Evolutionary conservation across 2,888 invertebrate species (phyloP).

Genomic region (Cylindroiulus punctatus): DNA sequence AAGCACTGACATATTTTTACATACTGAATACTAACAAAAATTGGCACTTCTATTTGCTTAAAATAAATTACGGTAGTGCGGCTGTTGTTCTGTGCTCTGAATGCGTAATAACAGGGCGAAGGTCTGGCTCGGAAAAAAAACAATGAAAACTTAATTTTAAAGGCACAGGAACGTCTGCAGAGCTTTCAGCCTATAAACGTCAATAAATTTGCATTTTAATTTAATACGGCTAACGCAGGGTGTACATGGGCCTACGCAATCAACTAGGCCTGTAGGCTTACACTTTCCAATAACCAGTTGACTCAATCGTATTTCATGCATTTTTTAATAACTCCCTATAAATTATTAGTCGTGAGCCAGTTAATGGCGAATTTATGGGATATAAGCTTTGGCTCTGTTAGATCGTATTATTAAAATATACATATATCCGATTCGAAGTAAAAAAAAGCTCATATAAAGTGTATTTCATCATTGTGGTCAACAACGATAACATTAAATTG

Average conservation of each 20-base stretch:
- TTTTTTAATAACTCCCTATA: neutral
- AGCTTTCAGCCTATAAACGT: neutral
- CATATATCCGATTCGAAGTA: too few relatives aligned
- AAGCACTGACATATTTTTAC: constrained; percentile 18
- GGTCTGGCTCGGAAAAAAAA: constrained; percentile 1
- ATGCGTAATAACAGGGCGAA: constrained; percentile 1
- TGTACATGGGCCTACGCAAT: neutral
- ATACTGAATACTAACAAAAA: constrained; percentile 18
- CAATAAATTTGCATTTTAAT: constrained; percentile 18
- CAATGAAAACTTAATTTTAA: constrained; percentile 18
- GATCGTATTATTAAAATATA: too few relatives aligned
- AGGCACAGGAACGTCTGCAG: neutral
- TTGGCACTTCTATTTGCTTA: constrained; percentile 18
- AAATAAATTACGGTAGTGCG: constrained; percentile 11
- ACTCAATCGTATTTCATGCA: neutral
- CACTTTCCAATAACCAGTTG: neutral
- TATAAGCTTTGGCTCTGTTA: neutral
- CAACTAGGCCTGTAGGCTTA: neutral
- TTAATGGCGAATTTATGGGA: neutral
- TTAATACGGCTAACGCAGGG: neutral
- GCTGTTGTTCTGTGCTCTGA: constrained; percentile 18
- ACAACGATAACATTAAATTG: too few relatives aligned
- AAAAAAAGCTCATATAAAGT: too few relatives aligned
- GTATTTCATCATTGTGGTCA: too few relatives aligned
- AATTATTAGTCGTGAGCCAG: neutral